Evolutionary conservation across 2,113 vertebrate genomes (phyloP).

Genomic region (Agelaius phoeniceus): DNA sequence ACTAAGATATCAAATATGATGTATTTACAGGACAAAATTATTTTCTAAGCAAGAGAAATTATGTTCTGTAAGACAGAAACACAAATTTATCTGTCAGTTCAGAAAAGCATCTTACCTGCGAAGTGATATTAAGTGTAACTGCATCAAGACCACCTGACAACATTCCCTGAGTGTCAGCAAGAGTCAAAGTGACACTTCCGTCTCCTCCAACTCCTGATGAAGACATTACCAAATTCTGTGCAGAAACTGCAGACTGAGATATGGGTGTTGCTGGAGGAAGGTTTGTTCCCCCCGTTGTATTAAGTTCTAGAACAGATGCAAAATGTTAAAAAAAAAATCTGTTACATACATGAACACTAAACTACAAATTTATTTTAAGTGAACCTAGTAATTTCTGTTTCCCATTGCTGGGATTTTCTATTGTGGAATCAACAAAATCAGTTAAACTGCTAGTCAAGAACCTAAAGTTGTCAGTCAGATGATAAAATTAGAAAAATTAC

Average conservation of each 20-base stretch:
- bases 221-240: constrained; percentile 93
- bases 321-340: not conserved
- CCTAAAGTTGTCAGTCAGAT: not conserved
- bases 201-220: constrained; percentile 85
- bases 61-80: not conserved
- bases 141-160: constrained; percentile 86
- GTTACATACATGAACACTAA: not conserved
- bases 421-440: not conserved
- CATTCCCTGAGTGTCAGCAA: constrained; percentile 93
- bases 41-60: not conserved
- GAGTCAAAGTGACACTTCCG: constrained; percentile 90
- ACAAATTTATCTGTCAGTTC: not conserved
- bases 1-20: not conserved
- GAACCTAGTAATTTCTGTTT: not conserved
- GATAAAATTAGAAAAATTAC: not conserved
- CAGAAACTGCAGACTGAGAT: constrained; percentile 79
- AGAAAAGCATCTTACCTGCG: constrained; percentile 79
- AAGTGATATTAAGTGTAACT: constrained; percentile 91
- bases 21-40: not conserved
- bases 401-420: not conserved
- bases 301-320: constrained; percentile 67
- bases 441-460: not conserved
- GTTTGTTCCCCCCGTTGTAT: constrained; percentile 72
- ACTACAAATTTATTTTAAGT: not conserved
- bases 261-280: constrained; percentile 81